phyloP scores from a whole-genome alignment of 35 echinoderm and acorn worm genomes.

The Apostichopus japonicus region DNA sequence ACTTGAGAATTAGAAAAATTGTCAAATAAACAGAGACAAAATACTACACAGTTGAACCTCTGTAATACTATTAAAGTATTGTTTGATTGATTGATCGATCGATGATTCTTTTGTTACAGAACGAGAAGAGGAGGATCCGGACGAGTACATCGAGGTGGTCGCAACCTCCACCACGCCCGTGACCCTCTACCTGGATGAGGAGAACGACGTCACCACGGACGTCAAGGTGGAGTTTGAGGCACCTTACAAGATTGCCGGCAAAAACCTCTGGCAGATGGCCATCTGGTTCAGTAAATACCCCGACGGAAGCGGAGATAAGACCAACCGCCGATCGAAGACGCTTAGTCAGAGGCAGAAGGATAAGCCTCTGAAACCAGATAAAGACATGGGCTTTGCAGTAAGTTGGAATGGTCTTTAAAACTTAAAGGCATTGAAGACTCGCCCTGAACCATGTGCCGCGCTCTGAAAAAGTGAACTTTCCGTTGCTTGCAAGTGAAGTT shows the following conservation, averaged over 20 bases:
- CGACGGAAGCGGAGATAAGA: constrained; percentile 22
- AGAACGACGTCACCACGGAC: constrained; percentile 46
- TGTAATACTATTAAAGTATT: no score
- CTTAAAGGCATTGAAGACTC: not conserved
- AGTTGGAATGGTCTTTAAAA: not conserved
- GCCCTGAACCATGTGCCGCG: no score
- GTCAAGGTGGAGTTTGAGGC: constrained; percentile 46
- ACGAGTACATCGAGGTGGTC: constrained; percentile 18
- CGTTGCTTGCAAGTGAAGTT: no score
- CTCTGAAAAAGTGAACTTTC: no score
- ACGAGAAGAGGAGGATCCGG: constrained; percentile 14
- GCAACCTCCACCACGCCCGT: constrained; percentile 41
- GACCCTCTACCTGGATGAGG: constrained; percentile 29
- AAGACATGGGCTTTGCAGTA: constrained; percentile 27
- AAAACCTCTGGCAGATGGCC: constrained; percentile 41
- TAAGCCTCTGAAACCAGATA: constrained; percentile 41
- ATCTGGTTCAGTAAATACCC: constrained; percentile 46
- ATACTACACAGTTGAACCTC: no score
- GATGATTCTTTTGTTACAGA: not conserved
- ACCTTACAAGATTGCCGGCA: constrained; percentile 13
- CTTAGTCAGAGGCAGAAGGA: constrained; percentile 22
- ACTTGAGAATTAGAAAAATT: no score
- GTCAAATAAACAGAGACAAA: no score
- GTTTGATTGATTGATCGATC: no score
- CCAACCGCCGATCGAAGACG: constrained; percentile 7